phyloP scores from a whole-genome alignment of 2,888 invertebrate species.

The Xestobium rufovillosum region DNA sequence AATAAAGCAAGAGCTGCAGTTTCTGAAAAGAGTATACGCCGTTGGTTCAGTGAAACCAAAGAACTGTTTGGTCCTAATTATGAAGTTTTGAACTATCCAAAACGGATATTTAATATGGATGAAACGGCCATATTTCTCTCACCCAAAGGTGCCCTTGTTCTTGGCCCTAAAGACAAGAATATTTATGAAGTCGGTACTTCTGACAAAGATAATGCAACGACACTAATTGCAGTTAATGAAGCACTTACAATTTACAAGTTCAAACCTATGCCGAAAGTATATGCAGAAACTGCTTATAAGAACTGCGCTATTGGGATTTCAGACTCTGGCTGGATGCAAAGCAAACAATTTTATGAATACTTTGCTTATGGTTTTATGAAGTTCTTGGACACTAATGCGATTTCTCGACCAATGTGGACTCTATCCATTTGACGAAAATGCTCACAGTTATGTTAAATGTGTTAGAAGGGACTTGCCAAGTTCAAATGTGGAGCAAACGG shows the following conservation, averaged over 20 bases:
- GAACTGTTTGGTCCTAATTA: not conserved
- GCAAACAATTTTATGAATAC: slow-evolving; percentile 11
- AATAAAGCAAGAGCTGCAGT: slow-evolving; percentile 3
- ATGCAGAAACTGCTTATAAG: slow-evolving; percentile 6
- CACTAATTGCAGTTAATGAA: slow-evolving; percentile 15
- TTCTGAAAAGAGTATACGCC: not conserved
- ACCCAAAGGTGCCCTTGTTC: slow-evolving; percentile 4
- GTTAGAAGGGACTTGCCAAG: too few relatives aligned
- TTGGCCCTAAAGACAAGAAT: slow-evolving; percentile 4
- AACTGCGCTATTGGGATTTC: slow-evolving; percentile 16
- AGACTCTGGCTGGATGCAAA: slow-evolving; percentile 18
- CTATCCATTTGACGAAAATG: slow-evolving; percentile 1
- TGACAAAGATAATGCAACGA: slow-evolving; percentile 17
- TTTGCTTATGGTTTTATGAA: slow-evolving; percentile 2
- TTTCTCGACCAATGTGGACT: slow-evolving; percentile 1
- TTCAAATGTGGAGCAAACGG: too few relatives aligned
- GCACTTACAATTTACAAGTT: slow-evolving; percentile 14
- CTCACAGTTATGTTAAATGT: not conserved
- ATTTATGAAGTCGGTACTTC: slow-evolving; percentile 9
- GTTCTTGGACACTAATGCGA: not conserved
- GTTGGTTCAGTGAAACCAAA: not conserved
- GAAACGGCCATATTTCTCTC: slow-evolving; percentile 7
- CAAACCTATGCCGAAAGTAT: slow-evolving; percentile 11
- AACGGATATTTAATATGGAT: slow-evolving; percentile 8
- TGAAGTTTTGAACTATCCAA: not conserved